These are phyloP conservation scores for Melopsittacus undulatus DNA, from an alignment of 2,797 vertebrate species.

Conservation along the genomic window DNA sequence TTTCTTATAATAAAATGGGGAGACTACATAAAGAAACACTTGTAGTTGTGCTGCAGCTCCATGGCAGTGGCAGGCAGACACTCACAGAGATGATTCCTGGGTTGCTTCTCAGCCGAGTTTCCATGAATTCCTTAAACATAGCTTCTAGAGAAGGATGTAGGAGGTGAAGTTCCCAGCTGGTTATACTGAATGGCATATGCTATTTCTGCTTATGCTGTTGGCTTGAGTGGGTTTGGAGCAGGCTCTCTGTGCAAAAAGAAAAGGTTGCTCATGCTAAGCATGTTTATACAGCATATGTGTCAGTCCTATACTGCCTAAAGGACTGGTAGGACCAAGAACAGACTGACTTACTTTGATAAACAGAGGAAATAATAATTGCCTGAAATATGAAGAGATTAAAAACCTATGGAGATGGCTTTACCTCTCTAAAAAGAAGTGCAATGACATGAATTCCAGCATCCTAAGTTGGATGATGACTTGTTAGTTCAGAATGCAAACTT, in stretches of 20 bases:
- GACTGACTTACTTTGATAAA: neutral
- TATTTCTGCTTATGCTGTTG: neutral
- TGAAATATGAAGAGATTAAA: neutral
- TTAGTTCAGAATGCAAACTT: neutral
- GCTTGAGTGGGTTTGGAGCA: neutral
- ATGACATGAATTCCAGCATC: neutral
- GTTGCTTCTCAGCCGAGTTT: neutral
- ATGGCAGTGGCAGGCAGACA: neutral
- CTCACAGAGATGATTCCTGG: neutral
- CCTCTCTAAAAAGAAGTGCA: neutral
- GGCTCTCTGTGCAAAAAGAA: neutral
- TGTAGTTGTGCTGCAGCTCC: neutral
- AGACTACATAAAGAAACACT: neutral
- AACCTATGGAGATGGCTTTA: neutral
- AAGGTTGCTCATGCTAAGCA: neutral
- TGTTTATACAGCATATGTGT: neutral
- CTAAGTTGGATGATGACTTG: neutral
- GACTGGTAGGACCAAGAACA: neutral
- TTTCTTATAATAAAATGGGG: accelerated
- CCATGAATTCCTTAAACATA: neutral
- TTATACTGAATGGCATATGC: neutral
- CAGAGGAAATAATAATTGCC: neutral
- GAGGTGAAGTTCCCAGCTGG: neutral
- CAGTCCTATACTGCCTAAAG: neutral
- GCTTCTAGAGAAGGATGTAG: neutral